Conservation (phyloP, 2,113 vertebrate genomes). For the Aythya baeri region DNA sequence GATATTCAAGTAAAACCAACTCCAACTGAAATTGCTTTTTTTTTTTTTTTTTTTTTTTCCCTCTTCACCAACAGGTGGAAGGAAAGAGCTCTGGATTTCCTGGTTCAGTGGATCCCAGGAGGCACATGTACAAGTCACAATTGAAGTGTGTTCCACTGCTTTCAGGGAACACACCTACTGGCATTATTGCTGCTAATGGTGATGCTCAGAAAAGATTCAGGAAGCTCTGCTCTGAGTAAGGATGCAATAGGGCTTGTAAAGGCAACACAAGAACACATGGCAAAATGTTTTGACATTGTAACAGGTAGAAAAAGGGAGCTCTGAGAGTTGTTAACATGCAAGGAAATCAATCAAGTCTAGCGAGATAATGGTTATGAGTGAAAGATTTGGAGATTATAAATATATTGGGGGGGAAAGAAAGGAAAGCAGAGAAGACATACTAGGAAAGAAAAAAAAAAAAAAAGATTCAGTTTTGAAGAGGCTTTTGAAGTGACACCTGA, state of each 20-base stretch:
- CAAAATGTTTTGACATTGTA: slow-evolving; percentile 59
- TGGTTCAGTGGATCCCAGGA: not conserved
- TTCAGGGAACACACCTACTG: not conserved
- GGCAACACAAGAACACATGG: not conserved
- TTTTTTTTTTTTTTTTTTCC: not conserved
- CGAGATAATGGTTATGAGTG: slow-evolving; percentile 30
- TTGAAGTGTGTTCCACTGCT: not conserved
- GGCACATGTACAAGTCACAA: not conserved
- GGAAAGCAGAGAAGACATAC: not conserved
- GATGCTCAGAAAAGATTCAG: not conserved
- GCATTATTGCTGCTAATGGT: not conserved
- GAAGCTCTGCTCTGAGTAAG: not conserved
- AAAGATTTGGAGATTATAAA: slow-evolving; percentile 12
- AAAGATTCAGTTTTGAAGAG: not conserved
- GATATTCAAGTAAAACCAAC: not conserved
- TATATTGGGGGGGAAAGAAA: not conserved
- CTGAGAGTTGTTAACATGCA: slow-evolving; percentile 12
- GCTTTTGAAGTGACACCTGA: not conserved
- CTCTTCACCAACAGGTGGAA: not conserved
- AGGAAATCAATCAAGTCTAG: slow-evolving; percentile 49
- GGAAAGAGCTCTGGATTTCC: not conserved
- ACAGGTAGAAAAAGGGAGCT: not conserved
- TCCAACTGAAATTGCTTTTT: fast-evolving
- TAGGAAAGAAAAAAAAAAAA: not conserved
- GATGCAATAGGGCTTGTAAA: not conserved